Evolutionary conservation across 2,113 vertebrate species (phyloP), one percentile per base, ranked within the genome.

Genomic region (Pteruthius melanotis): DNA sequence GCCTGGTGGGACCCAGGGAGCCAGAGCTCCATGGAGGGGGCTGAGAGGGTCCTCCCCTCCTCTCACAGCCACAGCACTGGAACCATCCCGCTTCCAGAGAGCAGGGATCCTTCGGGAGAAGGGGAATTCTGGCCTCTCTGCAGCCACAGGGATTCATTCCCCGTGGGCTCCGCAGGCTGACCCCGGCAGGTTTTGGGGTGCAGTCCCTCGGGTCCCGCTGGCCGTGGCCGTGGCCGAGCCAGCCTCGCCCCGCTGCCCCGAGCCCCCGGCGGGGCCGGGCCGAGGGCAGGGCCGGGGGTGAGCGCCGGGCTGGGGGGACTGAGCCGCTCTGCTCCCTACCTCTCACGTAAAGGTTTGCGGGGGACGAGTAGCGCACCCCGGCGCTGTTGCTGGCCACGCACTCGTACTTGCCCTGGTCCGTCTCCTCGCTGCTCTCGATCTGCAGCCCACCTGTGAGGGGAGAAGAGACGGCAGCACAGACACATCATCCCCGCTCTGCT

Each of bases 261-360:
- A 18, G 10, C 65, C 10, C 8, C 31, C 81, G 63, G 15, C 1
- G 3, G 24, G 53, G 4, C 15, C 72, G 97, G 96, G 87, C 82
- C 33, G 76, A n/a, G 1, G 56, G n/a, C n/a, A 35, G n/a, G 57
- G 57, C 57, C 57, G 22, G 31, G 57, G 89, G 4, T 21, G 54
- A 68, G 52, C 79, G 96, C 93, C 96, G 91, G 87, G n/a, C n/a
- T n/a, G n/a, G n/a, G n/a, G n/a, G n/a, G n/a, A n/a, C n/a, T 66
- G 94, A 96, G 96, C 97, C 87, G 65, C 94, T 85, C 98, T 95
- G 97, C 98, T 99, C 98, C 99, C 99, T 99, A 99, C 99, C 99
- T 99, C 99, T 98, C 98, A 99, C 99, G 95, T 99, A 99, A 98
- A 99, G 99, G 98, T 99, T 99, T 97, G 99, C 99, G 1, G 99